Conservation (phyloP, 2,113 vertebrate genomes). For the Octodon degus region DNA sequence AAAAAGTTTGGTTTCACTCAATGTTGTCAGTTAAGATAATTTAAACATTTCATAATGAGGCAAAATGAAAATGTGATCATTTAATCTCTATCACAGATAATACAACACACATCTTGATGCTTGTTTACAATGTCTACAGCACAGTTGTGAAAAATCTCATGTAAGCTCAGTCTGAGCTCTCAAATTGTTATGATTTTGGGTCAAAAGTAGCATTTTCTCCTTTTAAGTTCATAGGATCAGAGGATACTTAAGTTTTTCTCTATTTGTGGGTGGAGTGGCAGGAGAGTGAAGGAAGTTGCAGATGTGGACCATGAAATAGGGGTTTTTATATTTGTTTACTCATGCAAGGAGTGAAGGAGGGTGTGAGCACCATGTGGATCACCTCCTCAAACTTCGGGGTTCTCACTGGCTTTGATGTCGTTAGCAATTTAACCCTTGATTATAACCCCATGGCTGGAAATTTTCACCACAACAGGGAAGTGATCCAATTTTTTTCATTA, state of each 20-base stretch:
- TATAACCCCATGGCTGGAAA: constrained; percentile 28
- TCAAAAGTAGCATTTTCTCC: background rate
- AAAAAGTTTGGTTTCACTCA: background rate
- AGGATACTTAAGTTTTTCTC: background rate
- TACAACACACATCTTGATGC: background rate
- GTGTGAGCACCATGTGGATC: background rate
- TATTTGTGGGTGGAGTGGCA: background rate
- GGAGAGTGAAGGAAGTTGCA: background rate
- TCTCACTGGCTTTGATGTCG: constrained; percentile 28
- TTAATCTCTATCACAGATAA: background rate
- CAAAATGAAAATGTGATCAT: constrained; percentile 17
- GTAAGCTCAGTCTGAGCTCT: background rate
- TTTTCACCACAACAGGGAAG: constrained; percentile 42
- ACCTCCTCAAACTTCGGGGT: background rate
- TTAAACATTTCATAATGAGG: background rate
- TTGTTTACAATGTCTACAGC: background rate
- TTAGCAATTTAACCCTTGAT: constrained; percentile 47
- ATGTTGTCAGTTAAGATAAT: background rate
- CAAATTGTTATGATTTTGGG: background rate
- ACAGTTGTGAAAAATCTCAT: background rate
- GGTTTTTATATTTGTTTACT: background rate
- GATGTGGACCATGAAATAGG: background rate
- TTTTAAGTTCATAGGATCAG: background rate
- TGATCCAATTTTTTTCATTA: background rate
- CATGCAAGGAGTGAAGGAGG: background rate